phyloP scores from a whole-genome alignment of 2,888 invertebrate species.

The Choreutis nemorana region DNA sequence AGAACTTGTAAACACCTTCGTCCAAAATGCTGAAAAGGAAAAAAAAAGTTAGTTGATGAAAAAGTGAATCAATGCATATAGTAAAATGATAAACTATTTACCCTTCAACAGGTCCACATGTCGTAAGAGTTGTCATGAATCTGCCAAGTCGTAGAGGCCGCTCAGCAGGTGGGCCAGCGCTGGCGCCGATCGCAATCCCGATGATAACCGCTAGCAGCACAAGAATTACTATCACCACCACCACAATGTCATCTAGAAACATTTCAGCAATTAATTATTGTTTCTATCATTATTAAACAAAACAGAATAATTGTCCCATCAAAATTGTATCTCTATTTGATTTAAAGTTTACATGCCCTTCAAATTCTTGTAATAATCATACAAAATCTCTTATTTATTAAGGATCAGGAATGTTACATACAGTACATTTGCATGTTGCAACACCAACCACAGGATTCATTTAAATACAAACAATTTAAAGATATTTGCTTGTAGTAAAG shows the following conservation, averaged over 20 bases:
- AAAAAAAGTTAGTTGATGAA: constrained; percentile 4
- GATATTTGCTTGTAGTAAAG: too few species aligned
- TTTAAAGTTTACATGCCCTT: too few species aligned
- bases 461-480: too few species aligned
- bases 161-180: constrained; percentile 53
- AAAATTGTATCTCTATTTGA: too few species aligned
- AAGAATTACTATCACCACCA: constrained; percentile 66
- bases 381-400: too few species aligned
- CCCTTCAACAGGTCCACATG: constrained; percentile 85
- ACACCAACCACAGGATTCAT: too few species aligned
- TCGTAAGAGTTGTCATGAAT: constrained; percentile 75
- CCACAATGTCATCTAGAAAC: constrained; percentile 61
- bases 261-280: too few species aligned
- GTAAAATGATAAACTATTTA: constrained; percentile 23
- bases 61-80: neutral
- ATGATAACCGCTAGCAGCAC: constrained; percentile 71
- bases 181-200: constrained; percentile 67
- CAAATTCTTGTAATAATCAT: too few species aligned
- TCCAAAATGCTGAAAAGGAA: constrained; percentile 68
- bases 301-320: too few species aligned
- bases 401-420: too few species aligned
- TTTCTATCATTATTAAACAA: too few species aligned
- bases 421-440: too few species aligned
- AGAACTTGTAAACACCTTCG: constrained; percentile 81
- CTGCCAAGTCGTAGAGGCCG: constrained; percentile 76